Percentiles rank a stretch among this genome's conserved stretches.
Conservation (phyloP, 2,888 invertebrate genomes). For the Augiades crinisus region DNA sequence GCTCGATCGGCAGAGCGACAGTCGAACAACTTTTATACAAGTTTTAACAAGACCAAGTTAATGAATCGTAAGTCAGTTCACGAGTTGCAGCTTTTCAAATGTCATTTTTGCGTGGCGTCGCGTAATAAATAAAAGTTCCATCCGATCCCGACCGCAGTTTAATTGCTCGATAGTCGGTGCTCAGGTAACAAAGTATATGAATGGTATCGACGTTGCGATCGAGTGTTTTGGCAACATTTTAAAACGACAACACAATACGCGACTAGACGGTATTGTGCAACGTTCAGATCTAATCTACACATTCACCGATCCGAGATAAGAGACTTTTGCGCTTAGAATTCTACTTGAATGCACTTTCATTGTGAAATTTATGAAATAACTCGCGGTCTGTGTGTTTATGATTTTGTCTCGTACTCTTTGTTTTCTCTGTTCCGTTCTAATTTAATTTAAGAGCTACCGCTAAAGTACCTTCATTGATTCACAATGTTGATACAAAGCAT, state of each 20-base stretch:
- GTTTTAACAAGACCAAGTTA: too few relatives aligned
- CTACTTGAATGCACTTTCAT: constrained; percentile 25
- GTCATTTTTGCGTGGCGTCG: not conserved
- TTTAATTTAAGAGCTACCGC: not conserved
- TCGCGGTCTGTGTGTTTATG: constrained; percentile 6
- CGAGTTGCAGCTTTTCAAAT: not conserved
- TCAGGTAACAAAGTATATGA: constrained; percentile 1
- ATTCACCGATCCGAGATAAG: constrained; percentile 37
- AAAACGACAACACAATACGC: constrained; percentile 41
- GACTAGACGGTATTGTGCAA: constrained; percentile 45
- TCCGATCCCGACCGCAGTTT: not conserved
- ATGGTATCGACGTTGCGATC: constrained; percentile 9
- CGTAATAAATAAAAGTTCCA: not conserved
- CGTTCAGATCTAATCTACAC: constrained; percentile 35
- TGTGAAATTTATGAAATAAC: constrained; percentile 23
- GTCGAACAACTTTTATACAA: too few relatives aligned
- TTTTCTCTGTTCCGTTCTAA: constrained; percentile 9
- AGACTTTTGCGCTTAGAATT: constrained; percentile 36
- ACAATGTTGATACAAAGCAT: constrained; percentile 3
- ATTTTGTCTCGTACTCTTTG: constrained; percentile 17
- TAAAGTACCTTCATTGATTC: constrained; percentile 20
- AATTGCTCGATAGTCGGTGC: constrained; percentile 1
- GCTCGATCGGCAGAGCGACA: too few relatives aligned
- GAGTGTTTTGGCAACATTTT: constrained; percentile 45
- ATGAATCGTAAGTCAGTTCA: too few relatives aligned